Evolutionary conservation across 1,140 invertebrate species (phyloP).

Genomic region (Penaeus japonicus): DNA sequence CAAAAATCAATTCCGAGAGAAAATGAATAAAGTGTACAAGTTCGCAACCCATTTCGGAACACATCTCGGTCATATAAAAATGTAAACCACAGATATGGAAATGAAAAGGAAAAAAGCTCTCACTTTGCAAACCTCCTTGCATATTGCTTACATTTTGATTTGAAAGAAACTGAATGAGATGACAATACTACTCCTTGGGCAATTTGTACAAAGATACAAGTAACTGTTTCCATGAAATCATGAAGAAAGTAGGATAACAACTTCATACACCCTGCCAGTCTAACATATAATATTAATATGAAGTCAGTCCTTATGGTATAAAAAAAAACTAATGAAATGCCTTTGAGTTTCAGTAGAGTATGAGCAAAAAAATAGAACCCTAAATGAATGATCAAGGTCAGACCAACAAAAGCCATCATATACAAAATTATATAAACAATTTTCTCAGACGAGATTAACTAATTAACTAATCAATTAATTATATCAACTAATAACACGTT

Average conservation of each 20-base stretch:
- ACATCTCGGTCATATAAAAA: background rate
- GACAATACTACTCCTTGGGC: constrained; percentile 14
- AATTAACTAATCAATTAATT: too few species aligned
- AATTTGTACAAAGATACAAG: constrained; percentile 33
- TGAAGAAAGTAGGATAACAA: constrained; percentile 2
- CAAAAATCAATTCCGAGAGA: too few species aligned
- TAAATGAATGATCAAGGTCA: constrained; percentile 16
- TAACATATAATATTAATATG: background rate
- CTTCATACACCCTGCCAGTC: constrained; percentile 13
- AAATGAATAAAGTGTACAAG: too few species aligned
- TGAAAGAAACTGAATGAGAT: constrained; percentile 11
- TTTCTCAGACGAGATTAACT: background rate
- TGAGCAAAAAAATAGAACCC: background rate
- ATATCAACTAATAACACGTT: too few species aligned
- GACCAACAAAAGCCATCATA: constrained; percentile 3
- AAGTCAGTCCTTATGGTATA: too few species aligned
- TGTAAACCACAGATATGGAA: background rate
- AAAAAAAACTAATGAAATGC: too few species aligned
- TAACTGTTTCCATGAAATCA: constrained; percentile 11
- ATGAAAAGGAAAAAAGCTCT: background rate
- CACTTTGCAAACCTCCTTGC: constrained; percentile 18
- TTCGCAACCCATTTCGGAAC: background rate
- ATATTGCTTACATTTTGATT: constrained; percentile 38
- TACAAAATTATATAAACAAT: background rate
- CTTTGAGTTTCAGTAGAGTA: background rate